Base-by-base conservation (phyloP, 2,113 vertebrate species). In the Melanocharis versteri region DNA sequence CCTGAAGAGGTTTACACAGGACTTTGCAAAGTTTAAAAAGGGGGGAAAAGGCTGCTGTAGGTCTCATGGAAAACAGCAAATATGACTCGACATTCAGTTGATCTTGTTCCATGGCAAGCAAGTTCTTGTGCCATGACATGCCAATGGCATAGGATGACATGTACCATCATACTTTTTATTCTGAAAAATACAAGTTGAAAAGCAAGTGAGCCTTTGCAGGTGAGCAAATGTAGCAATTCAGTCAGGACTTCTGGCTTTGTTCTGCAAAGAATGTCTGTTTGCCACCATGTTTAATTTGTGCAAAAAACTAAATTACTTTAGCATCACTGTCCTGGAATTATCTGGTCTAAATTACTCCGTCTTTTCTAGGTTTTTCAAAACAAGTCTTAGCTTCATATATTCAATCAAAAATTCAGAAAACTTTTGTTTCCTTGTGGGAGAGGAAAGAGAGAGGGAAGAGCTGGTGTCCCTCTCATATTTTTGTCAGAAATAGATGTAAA, bases 1-100 rank as follows among this genome's bases (percentile, higher is more conserved):
- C 6, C 18, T 53, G 15, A 75, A 69, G 39, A 69, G 5, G 5
- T 42, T 84, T 33, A 33, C 10, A 6, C 2, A 23, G 24, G 61
- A 21, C 3, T 80, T 47, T 44, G 23, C 11, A 79, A 70, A 58
- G 14, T 7, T 7, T 48, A 20, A 50, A 50, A 68, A 31, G 3
- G 2, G 2, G 4, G 8, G 1, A 16, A n/a, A 65, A 53, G 23
- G 13, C 5, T 45, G 12, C 17, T 9, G 2, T 22, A 7, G 5
- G 3, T 64, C 18, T 54, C 45, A 69, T 12, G 11, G 35, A 64
- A 83, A 65, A 60, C 10, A 40, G 7, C 7, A 87, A 62, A 48
- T 31, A 33, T 10, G 5, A 33, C 5, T 37, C 21, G 7, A 37
- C 1, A 7, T 9, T 50, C 35, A 64, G 11, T 5, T 60, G 17